Evolutionary conservation across 2,797 vertebrate genomes (phyloP).

Genomic region (Diglossa cyanea): DNA sequence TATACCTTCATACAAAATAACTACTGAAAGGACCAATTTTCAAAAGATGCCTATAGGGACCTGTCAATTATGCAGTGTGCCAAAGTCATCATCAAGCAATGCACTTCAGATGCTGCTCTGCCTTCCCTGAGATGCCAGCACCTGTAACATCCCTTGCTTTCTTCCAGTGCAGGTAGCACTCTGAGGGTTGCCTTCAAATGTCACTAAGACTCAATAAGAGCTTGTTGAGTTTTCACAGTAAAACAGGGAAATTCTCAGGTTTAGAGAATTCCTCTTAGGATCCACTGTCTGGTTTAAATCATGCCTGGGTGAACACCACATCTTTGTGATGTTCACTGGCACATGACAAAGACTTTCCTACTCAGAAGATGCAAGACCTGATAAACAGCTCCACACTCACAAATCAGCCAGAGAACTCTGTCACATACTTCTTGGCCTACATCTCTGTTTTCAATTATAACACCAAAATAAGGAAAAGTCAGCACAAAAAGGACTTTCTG

Average conservation of each 20-base stretch:
- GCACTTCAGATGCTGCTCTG: not conserved
- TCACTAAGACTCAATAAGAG: not conserved
- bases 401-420: not conserved
- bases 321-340: not conserved
- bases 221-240: not conserved
- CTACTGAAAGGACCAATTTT: constrained; percentile 60
- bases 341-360: not conserved
- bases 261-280: not conserved
- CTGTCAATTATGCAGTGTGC: not conserved
- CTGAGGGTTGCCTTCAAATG: not conserved
- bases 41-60: not conserved
- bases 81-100: constrained; percentile 1
- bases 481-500: not conserved
- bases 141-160: not conserved
- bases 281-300: not conserved
- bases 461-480: not conserved
- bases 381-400: not conserved
- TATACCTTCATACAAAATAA: constrained; percentile 52
- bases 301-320: not conserved
- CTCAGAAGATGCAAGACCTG: not conserved
- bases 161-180: not conserved
- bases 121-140: not conserved
- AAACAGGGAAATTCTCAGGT: not conserved
- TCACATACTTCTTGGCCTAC: not conserved
- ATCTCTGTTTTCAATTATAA: not conserved